These are phyloP conservation scores for Oreonectes daqikongensis DNA, from an alignment of 2,797 vertebrate species.

Conservation along the genomic window DNA sequence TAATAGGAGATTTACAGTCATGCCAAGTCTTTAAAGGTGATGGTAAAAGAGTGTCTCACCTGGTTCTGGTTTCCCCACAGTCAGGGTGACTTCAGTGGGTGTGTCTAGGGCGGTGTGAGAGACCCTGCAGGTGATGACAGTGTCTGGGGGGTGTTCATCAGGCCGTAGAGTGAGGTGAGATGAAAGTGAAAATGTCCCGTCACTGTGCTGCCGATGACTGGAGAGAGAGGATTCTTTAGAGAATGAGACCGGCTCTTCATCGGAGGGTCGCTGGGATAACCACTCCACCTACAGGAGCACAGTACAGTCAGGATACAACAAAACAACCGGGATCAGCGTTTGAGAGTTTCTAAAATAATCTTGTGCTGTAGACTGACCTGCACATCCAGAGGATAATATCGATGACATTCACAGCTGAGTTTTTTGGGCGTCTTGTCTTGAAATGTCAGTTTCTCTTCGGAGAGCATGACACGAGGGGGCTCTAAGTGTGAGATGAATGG, in stretches of 20 bases:
- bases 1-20: no score
- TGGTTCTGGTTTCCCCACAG: slow-evolving; percentile 63
- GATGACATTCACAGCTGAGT: slow-evolving; percentile 76
- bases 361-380: no score
- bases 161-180: slow-evolving; percentile 71
- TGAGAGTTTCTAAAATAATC: neutral
- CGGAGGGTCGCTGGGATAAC: slow-evolving; percentile 66
- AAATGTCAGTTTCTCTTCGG: slow-evolving; percentile 68
- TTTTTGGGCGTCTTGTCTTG: slow-evolving; percentile 59
- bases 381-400: slow-evolving; percentile 84
- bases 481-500: slow-evolving; percentile 59
- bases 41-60: slow-evolving; percentile 51
- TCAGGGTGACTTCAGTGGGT: slow-evolving; percentile 65
- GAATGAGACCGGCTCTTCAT: slow-evolving; percentile 62
- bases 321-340: neutral
- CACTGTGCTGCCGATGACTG: slow-evolving; percentile 78
- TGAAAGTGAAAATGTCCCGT: slow-evolving; percentile 78
- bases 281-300: slow-evolving; percentile 77
- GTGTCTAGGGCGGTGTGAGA: slow-evolving; percentile 74
- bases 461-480: slow-evolving; percentile 71
- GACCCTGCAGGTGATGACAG: slow-evolving; percentile 79
- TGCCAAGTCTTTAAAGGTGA: neutral
- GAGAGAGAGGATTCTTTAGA: slow-evolving; percentile 70
- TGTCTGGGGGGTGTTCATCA: slow-evolving; percentile 61
- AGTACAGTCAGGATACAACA: neutral